phyloP scores from a whole-genome alignment of 2,797 vertebrate species.

The Phrynocephalus vlangalii region DNA sequence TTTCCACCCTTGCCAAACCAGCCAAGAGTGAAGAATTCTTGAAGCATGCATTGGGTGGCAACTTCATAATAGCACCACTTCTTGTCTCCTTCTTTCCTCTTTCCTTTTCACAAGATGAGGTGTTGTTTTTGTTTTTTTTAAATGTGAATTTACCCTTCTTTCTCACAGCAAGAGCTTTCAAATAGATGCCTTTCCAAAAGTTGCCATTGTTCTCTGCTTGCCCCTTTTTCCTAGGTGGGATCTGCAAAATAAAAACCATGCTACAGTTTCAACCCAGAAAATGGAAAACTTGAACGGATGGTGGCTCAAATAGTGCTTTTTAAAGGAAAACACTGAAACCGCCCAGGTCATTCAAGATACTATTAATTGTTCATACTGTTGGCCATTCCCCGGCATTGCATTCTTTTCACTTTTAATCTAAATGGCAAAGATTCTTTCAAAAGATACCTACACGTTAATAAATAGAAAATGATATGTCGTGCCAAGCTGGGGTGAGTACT shows the following conservation, averaged over 20 bases:
- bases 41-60: conserved; percentile 43
- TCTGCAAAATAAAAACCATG: conserved; percentile 73
- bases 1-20: conserved; percentile 54
- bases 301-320: conserved; percentile 67
- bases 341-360: conserved; percentile 75
- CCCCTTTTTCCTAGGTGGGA: conserved; percentile 69
- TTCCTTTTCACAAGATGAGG: conserved; percentile 57
- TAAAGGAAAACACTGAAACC: conserved; percentile 72
- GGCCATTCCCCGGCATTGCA: conserved; percentile 64
- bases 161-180: conserved; percentile 58
- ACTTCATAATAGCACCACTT: conserved; percentile 50
- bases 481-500: no score
- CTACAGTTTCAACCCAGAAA: conserved; percentile 68
- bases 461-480: conserved; percentile 73
- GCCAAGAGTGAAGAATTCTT: conserved; percentile 57
- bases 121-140: conserved; percentile 42
- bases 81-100: conserved; percentile 36
- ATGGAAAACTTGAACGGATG: conserved; percentile 74
- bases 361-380: conserved; percentile 75
- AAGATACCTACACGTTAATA: conserved; percentile 78
- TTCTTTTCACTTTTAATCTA: conserved; percentile 59
- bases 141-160: conserved; percentile 56
- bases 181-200: conserved; percentile 71
- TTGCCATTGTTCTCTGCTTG: conserved; percentile 53
- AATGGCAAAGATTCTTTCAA: conserved; percentile 73